These are phyloP conservation scores for Synchiropus splendidus DNA, from an alignment of 2,113 vertebrate genomes.

Conservation along the genomic window DNA sequence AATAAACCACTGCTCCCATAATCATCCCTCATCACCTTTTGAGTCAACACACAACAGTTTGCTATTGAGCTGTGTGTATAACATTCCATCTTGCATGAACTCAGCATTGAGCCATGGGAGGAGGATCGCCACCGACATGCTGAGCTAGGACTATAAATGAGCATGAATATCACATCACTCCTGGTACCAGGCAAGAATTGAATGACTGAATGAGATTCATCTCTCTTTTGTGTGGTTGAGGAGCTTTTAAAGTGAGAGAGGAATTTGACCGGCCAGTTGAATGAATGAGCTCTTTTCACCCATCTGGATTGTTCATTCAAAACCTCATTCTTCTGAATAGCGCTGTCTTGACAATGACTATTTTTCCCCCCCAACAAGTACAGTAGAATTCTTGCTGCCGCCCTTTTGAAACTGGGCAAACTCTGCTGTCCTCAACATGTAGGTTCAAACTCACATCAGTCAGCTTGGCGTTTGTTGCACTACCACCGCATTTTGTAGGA, in stretches of 20 bases:
- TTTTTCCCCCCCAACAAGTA: too few species aligned
- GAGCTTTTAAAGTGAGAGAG: not conserved
- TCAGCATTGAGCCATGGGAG: constrained; percentile 12
- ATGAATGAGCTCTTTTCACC: not conserved
- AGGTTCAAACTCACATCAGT: too few species aligned
- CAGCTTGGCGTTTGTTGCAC: too few species aligned
- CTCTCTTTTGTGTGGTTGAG: constrained; percentile 4
- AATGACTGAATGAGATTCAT: constrained; percentile 3
- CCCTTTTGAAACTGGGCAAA: too few species aligned
- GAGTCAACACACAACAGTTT: constrained; percentile 34
- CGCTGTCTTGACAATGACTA: too few species aligned
- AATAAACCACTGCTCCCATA: constrained; percentile 16
- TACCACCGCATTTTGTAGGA: too few species aligned
- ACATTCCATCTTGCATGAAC: constrained; percentile 31
- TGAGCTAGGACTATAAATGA: constrained; percentile 11
- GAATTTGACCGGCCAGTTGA: not conserved
- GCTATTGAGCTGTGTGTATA: constrained; percentile 27
- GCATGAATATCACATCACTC: constrained; percentile 8
- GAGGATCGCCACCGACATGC: constrained; percentile 15
- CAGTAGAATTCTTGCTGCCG: too few species aligned
- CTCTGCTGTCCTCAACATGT: too few species aligned
- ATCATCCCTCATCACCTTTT: constrained; percentile 41
- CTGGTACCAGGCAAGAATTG: constrained; percentile 4
- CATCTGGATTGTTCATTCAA: too few species aligned
- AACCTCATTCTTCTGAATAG: too few species aligned